Conservation (phyloP, 2,113 vertebrate species). For the Rhinichthys klamathensis region DNA sequence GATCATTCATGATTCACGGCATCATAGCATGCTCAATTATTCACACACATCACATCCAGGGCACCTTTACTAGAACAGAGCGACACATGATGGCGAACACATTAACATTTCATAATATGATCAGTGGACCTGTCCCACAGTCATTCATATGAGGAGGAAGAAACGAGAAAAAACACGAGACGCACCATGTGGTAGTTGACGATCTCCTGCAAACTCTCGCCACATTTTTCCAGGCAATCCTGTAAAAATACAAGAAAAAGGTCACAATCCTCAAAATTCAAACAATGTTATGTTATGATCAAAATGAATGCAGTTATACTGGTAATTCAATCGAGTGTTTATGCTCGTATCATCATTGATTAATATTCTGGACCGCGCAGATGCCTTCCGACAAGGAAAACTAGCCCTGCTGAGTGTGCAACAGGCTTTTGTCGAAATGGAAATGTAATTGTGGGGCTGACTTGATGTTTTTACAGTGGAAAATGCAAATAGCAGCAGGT, state of each 20-base stretch:
- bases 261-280: not conserved
- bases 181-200: conserved; percentile 98
- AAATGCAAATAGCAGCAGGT: conserved; percentile 67
- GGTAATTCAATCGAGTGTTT: not conserved
- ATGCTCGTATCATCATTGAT: not conserved
- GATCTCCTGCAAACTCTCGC: conserved; percentile 96
- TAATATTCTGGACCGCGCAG: not conserved
- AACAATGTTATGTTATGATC: not conserved
- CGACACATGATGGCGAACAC: not conserved
- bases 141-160: not conserved
- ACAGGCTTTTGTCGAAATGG: conserved; percentile 39
- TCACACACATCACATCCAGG: not conserved
- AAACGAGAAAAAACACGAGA: not conserved
- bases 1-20: conserved; percentile 5
- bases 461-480: conserved; percentile 66
- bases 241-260: conserved; percentile 65
- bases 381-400: not conserved
- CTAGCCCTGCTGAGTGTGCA: not conserved
- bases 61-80: not conserved
- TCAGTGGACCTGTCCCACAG: not conserved
- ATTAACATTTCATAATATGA: not conserved
- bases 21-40: not conserved
- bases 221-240: conserved; percentile 95
- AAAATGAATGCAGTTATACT: not conserved
- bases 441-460: conserved; percentile 59